A percentile compares a stretch with the other conserved stretches of the same genome.
phyloP scores from a whole-genome alignment of 2,797 vertebrate genomes.

The Cynopterus sphinx region DNA sequence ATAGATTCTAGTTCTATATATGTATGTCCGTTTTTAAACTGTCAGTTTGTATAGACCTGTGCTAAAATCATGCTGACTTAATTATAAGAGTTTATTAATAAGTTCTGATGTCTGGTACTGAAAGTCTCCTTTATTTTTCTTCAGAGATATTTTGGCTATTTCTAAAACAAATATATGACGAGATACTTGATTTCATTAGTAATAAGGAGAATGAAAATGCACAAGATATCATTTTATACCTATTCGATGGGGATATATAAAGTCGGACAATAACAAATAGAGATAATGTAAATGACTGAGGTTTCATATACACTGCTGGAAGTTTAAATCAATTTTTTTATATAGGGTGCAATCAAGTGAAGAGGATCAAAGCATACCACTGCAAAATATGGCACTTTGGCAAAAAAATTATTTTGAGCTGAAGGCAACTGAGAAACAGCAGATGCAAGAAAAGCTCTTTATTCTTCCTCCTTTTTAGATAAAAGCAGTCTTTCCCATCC shows the following conservation, averaged over 20 bases:
- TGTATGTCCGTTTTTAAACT: background rate
- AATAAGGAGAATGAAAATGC: background rate
- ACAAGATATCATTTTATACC: background rate
- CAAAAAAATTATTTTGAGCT: background rate
- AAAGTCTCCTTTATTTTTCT: background rate
- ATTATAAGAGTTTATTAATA: background rate
- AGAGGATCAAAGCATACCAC: background rate
- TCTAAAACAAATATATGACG: background rate
- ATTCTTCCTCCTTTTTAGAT: background rate
- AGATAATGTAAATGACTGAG: background rate
- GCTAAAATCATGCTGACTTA: background rate
- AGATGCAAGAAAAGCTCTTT: background rate
- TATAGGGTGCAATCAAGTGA: background rate
- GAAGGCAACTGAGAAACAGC: background rate
- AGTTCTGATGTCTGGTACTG: background rate
- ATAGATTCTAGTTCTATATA: background rate
- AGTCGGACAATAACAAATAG: background rate
- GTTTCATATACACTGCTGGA: background rate
- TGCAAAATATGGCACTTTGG: background rate
- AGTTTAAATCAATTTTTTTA: background rate
- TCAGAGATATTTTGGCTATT: background rate
- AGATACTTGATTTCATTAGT: background rate
- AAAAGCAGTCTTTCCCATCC: background rate
- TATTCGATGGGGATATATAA: background rate
- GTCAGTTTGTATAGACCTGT: background rate